Base-by-base conservation (phyloP, 2,888 invertebrate species). In the Apamea monoglypha region DNA sequence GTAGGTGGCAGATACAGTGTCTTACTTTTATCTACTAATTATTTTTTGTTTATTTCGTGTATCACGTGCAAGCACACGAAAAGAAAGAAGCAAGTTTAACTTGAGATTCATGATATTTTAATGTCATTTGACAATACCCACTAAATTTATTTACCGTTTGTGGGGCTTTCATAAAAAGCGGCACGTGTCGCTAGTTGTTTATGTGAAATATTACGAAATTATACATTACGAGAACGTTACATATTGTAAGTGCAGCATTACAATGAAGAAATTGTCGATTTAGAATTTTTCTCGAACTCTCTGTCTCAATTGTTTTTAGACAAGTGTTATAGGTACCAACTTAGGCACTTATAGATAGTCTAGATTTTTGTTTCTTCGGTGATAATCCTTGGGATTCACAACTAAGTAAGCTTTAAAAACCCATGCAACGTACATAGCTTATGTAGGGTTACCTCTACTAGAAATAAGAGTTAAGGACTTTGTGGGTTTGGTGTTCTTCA, bases 71-170 rank as follows among this genome's bases (percentile, higher is more conserved):
- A 69, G 29, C 74, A 69, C 88, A 86, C 82, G 82, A 81, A 83
- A 85, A 68, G 71, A 81, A 87, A 88, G 76, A 78, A 67, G 79
- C 75, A 84, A 83, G 83, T 86, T 81, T 83, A 76, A 87, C 71
- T 85, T 87, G 68, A 73, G 63, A 87, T 88, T 89, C 90, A 90
- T 87, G 82, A 82, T 84, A 82, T 88, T 85, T 80, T 80, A 84
- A 86, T 83, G n/a, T 61, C 72, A 76, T 77, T 79, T 77, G 74
- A 78, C 70, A 85, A 84, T 76, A 79, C 63, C 61, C 70, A 71
- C 76, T 67, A 78, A 80, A 86, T 74, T 40, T 87, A 80, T 88
- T 89, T 88, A 89, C 87, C 83, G 89, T 83, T 88, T 83, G 64
- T 74, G 82, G 68, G 70, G 69, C 32, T 80, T 69, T 71, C 79